A percentile compares a stretch with the other conserved stretches of the same genome.
Evolutionary conservation across 2,888 invertebrate species (phyloP).

Genomic region (Gryllus longicercus): DNA sequence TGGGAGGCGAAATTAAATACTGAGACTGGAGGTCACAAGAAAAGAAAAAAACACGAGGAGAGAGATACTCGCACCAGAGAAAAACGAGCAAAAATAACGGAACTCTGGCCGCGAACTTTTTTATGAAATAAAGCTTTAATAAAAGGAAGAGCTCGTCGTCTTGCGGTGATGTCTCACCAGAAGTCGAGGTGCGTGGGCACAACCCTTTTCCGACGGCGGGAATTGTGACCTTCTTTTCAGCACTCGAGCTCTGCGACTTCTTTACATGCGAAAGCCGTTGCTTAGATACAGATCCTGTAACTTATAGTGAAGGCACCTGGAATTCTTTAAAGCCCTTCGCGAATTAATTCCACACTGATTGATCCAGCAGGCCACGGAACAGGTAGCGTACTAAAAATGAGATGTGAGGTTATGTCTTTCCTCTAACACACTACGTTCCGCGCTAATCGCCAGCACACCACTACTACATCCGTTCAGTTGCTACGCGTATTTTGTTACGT

Average conservation of each 20-base stretch:
- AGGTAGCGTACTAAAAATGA: too few species aligned
- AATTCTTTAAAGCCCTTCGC: too few species aligned
- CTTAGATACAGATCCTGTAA: too few species aligned
- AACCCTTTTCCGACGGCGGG: not conserved
- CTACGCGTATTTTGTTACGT: too few species aligned
- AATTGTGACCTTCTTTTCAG: not conserved
- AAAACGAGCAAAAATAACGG: not conserved
- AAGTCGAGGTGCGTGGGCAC: not conserved
- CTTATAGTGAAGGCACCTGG: too few species aligned
- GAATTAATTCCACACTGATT: too few species aligned
- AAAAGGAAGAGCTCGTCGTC: not conserved
- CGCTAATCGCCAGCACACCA: too few species aligned
- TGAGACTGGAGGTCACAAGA: not conserved
- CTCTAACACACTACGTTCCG: too few species aligned
- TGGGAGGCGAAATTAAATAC: not conserved
- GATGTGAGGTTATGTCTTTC: too few species aligned
- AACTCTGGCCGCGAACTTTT: not conserved
- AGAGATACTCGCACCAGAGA: not conserved
- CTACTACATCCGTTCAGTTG: too few species aligned
- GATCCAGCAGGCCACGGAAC: too few species aligned
- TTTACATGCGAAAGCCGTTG: not conserved
- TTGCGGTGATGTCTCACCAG: not conserved
- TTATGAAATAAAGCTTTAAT: conserved; percentile 7
- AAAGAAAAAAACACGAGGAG: not conserved
- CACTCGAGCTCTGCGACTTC: not conserved